A percentile compares a stretch with the other conserved stretches of the same genome.
Conservation (phyloP, 2,888 invertebrate species). For the Aporophyla lueneburgensis region DNA sequence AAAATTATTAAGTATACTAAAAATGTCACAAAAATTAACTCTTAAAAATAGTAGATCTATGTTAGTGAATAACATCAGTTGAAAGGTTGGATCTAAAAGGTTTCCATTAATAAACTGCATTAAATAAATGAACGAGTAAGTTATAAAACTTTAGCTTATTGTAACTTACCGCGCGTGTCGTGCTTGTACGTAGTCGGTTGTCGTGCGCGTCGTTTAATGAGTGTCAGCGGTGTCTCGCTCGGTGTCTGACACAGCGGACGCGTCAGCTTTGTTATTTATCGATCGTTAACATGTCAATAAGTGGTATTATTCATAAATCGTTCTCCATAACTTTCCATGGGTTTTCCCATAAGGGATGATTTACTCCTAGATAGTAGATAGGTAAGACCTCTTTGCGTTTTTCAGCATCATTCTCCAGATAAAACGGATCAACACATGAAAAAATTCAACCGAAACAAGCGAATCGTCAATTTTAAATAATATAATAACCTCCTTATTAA, state of each 20-base stretch:
- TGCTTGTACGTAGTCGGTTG: slow-evolving; percentile 75
- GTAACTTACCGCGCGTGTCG: slow-evolving; percentile 31
- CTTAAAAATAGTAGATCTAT: background rate
- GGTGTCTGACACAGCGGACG: slow-evolving; percentile 63
- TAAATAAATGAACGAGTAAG: background rate
- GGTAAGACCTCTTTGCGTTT: background rate
- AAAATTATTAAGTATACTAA: too few relatives aligned
- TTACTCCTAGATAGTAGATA: background rate
- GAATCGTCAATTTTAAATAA: too few relatives aligned
- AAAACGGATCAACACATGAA: too few relatives aligned
- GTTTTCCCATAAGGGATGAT: background rate
- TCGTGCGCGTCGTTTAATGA: slow-evolving; percentile 80
- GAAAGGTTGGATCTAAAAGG: background rate
- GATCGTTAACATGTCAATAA: slow-evolving; percentile 3
- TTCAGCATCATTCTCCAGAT: background rate
- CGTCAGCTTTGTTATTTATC: slow-evolving; percentile 48
- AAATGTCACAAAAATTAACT: background rate
- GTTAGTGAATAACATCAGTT: background rate
- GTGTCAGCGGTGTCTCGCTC: slow-evolving; percentile 73
- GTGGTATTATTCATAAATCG: background rate
- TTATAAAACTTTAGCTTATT: background rate
- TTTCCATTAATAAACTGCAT: background rate
- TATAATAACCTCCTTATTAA: too few relatives aligned
- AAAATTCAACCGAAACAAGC: too few relatives aligned
- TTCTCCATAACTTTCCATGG: background rate